Evolutionary conservation across 2,113 vertebrate species (phyloP).

Genomic region (Hemibagrus wyckioides): DNA sequence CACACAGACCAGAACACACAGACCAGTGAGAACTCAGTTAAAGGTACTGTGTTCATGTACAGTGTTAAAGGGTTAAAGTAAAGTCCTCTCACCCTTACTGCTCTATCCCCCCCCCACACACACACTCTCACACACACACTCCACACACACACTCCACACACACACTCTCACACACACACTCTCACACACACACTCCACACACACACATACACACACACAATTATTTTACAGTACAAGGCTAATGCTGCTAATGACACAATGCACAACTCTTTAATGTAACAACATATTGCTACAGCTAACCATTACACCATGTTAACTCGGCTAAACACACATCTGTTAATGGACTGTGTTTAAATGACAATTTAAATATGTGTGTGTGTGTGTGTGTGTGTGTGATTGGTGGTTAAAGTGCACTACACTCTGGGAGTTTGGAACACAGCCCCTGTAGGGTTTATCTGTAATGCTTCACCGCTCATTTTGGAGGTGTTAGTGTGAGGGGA

Average conservation of each 20-base stretch:
- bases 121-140: not conserved
- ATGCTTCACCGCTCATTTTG: not conserved
- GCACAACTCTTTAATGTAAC: not conserved
- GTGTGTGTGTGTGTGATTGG: not conserved
- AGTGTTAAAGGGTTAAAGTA: not conserved
- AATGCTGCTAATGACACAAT: no score
- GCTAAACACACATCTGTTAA: not conserved
- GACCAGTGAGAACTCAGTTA: not conserved
- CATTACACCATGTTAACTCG: not conserved
- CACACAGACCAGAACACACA: no score
- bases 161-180: no score
- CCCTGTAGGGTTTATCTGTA: slow-evolving; percentile 5
- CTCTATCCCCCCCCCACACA: no score
- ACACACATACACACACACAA: not conserved
- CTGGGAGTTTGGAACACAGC: not conserved
- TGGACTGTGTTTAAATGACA: not conserved
- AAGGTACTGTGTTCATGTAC: not conserved
- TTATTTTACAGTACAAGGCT: no score
- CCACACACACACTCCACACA: not conserved
- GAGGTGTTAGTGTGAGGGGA: not conserved
- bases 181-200: not conserved
- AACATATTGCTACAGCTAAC: not conserved
- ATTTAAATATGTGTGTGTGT: not conserved
- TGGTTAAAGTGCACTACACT: not conserved
- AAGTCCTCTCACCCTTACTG: no score